Conservation (phyloP, 2,888 invertebrate species). For the Cremastinae sp. region DNA sequence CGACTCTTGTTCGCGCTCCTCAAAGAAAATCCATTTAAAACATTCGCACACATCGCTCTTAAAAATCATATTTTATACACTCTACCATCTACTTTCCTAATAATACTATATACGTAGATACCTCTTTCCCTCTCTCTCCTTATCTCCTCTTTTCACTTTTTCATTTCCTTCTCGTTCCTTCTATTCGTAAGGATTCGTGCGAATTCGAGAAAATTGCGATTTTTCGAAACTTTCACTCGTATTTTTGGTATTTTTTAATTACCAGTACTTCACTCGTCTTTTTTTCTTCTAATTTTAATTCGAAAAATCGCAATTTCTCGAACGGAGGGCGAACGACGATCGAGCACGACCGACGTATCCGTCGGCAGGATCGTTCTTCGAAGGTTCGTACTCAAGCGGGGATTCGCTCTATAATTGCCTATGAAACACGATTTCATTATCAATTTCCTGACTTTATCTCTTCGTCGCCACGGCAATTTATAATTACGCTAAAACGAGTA, state of each 20-base stretch:
- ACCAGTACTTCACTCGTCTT: neutral
- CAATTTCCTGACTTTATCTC: neutral
- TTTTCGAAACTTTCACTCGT: constrained; percentile 61
- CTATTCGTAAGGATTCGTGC: constrained; percentile 55
- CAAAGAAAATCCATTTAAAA: constrained; percentile 51
- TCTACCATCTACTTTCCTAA: constrained; percentile 78
- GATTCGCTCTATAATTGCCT: constrained; percentile 18
- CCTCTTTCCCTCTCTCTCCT: constrained; percentile 54
- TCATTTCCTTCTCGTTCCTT: constrained; percentile 30
- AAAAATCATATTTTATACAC: constrained; percentile 77
- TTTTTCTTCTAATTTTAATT: constrained; percentile 3
- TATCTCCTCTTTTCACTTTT: constrained; percentile 43
- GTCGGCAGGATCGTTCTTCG: constrained; percentile 26
- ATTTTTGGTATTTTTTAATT: neutral
- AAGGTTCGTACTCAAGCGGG: constrained; percentile 8
- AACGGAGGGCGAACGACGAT: constrained; percentile 29
- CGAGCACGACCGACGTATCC: constrained; percentile 40
- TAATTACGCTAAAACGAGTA: constrained; percentile 65
- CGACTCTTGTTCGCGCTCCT: constrained; percentile 20
- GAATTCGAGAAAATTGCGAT: constrained; percentile 61
- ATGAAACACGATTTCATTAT: constrained; percentile 25
- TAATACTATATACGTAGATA: constrained; percentile 78
- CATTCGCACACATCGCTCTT: constrained; percentile 60
- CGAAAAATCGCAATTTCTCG: constrained; percentile 48
- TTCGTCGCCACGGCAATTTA: constrained; percentile 61